These are phyloP conservation scores for Anastrepha obliqua DNA, from an alignment of 1,140 invertebrate genomes.

Conservation along the genomic window DNA sequence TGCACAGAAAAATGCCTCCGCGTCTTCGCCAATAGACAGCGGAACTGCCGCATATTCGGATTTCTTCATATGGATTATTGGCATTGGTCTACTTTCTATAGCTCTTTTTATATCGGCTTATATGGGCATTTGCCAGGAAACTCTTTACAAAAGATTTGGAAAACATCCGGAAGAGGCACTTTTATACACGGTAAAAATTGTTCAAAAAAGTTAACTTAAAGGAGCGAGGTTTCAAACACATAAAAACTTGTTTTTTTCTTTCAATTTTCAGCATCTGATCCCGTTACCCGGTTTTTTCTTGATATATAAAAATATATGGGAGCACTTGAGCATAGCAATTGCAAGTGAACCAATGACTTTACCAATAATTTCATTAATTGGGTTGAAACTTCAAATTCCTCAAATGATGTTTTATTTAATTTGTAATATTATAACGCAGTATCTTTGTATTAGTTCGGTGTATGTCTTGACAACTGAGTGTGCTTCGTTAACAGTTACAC, in stretches of 20 bases:
- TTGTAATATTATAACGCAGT: slow-evolving; percentile 94
- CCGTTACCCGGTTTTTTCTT: slow-evolving; percentile 67
- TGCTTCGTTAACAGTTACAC: slow-evolving; percentile 93
- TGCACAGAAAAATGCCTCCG: slow-evolving; percentile 71
- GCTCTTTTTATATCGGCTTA: slow-evolving; percentile 94
- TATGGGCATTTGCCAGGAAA: slow-evolving; percentile 98
- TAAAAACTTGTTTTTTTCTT: background rate
- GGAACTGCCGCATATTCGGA: slow-evolving; percentile 62
- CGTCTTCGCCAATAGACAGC: slow-evolving; percentile 74
- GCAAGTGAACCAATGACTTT: slow-evolving; percentile 77
- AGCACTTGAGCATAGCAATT: slow-evolving; percentile 80
- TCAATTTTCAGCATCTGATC: slow-evolving; percentile 61
- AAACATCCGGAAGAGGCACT: slow-evolving; percentile 96
- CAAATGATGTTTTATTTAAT: slow-evolving; percentile 87
- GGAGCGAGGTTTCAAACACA: background rate
- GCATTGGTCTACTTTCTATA: slow-evolving; percentile 89
- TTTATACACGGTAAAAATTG: slow-evolving; percentile 83
- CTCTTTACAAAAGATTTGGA: slow-evolving; percentile 88
- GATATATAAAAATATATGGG: slow-evolving; percentile 82
- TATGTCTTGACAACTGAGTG: slow-evolving; percentile 96
- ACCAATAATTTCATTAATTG: slow-evolving; percentile 75
- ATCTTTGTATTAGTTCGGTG: slow-evolving; percentile 95
- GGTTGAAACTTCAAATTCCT: slow-evolving; percentile 78
- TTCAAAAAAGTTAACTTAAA: background rate
- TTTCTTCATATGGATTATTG: slow-evolving; percentile 88